phyloP scores from a whole-genome alignment of 30 jellyfish, hydroid and myxozoan genomes.

The Pelagia noctiluca region DNA sequence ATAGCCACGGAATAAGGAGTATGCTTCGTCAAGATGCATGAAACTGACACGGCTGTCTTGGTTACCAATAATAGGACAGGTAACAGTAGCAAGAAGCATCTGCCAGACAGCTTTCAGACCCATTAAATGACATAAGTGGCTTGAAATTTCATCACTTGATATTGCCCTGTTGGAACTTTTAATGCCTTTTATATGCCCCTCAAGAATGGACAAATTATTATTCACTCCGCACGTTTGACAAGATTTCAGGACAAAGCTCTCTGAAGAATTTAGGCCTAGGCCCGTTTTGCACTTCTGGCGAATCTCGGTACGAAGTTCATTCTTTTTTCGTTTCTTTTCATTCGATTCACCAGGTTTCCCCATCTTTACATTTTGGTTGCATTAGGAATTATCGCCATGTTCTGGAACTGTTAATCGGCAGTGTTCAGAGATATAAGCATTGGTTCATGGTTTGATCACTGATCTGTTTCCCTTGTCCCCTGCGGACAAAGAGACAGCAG shows the following conservation, averaged over 20 bases:
- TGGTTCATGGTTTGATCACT: no score
- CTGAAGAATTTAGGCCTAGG: conserved; percentile 11
- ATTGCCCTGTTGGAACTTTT: neutral
- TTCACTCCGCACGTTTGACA: conserved; percentile 22
- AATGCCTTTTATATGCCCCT: neutral
- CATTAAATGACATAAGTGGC: conserved; percentile 24
- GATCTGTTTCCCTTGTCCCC: conserved; percentile 18
- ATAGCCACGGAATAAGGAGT: conserved; percentile 9
- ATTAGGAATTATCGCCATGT: no score
- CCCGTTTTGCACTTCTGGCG: conserved; percentile 17
- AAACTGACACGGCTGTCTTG: conserved; percentile 2
- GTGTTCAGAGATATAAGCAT: no score
- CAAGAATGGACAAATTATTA: conserved; percentile 10
- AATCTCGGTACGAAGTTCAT: conserved; percentile 11
- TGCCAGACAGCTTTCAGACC: conserved; percentile 30
- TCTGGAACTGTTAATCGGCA: no score
- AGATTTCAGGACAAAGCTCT: conserved; percentile 1
- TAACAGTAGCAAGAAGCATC: conserved; percentile 22
- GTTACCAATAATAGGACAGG: neutral
- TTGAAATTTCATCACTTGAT: conserved; percentile 2
- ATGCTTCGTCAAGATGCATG: conserved; percentile 16
- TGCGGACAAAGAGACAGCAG: conserved; percentile 1
- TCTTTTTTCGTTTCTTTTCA: neutral
- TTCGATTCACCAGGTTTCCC: conserved; percentile 9
- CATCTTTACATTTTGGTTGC: conserved; percentile 4